Conservation (phyloP, 1,140 invertebrate species). For the Tetraneura akinire region DNA sequence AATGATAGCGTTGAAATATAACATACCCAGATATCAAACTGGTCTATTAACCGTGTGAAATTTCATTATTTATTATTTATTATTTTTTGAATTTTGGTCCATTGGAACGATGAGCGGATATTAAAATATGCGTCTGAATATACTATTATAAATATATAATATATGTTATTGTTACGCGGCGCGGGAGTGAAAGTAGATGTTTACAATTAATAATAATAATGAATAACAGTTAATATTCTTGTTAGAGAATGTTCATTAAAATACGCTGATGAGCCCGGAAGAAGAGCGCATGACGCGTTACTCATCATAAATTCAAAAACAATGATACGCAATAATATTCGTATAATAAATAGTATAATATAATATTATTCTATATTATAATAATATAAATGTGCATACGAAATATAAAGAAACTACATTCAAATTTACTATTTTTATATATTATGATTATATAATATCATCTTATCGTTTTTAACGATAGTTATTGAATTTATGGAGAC, state of each 20-base stretch:
- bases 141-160: neutral
- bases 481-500: neutral
- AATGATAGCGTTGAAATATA: no score
- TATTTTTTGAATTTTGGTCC: neutral
- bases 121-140: slow-evolving; percentile 3
- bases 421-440: no score
- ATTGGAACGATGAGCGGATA: slow-evolving; percentile 29
- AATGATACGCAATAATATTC: neutral
- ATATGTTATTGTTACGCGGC: neutral
- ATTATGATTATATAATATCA: no score
- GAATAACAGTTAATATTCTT: slow-evolving; percentile 11
- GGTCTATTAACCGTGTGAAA: neutral
- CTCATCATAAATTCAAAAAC: slow-evolving; percentile 9
- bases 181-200: slow-evolving; percentile 35
- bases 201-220: slow-evolving; percentile 27
- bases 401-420: slow-evolving; percentile 11
- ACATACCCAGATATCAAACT: no score
- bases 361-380: neutral
- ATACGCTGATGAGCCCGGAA: slow-evolving; percentile 31
- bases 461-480: neutral
- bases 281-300: slow-evolving; percentile 21
- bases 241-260: slow-evolving; percentile 9
- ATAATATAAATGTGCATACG: neutral
- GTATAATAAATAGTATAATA: neutral
- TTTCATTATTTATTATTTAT: neutral